Evolutionary conservation across 2,888 invertebrate species (phyloP), one percentile per base, ranked within the genome.

Genomic region (Seira musarum): DNA sequence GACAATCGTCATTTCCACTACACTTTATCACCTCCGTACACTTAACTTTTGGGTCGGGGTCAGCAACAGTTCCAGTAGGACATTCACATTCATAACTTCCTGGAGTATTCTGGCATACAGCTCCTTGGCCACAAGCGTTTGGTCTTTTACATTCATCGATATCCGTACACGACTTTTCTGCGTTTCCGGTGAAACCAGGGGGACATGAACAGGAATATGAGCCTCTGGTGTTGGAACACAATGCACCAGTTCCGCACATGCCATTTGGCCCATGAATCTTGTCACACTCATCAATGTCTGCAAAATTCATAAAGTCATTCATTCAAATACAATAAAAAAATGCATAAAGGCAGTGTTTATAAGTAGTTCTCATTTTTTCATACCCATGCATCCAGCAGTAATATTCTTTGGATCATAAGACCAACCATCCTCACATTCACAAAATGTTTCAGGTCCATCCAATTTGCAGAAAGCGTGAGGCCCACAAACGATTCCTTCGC

Each of bases 351-450:
- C n/a, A n/a, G n/a, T n/a, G n/a, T n/a, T n/a, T n/a, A n/a, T n/a
- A n/a, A n/a, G n/a, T n/a, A n/a, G n/a, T 67, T 30, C 17, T 64
- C 65, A 60, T 68, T 60, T 19, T 49, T 40, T 86, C 89, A 88
- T 87, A 92, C 92, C 92, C 80, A 96, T 92, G 88, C 97, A 97
- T 79, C 97, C 97, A 63, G 95, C 95, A 5, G 94, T 92, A 84
- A 97, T 94, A 87, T 97, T 95, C 75, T 91, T 93, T 0, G 97
- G 96, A 89, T 96, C 94, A 88, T 95, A 97, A 0, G 95, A 96
- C 95, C 96, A 97, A 0, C 97, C 97, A 80, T 95, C 95, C 88
- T 97, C 95, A 88, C 96, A 96, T 66, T 96, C 94, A 87, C 97
- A 97, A 87, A 95, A 96, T 0, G 96, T 96, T 89, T 96, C 96